Evolutionary conservation across 1,140 invertebrate genomes (phyloP).

Genomic region (Mamestra configurata): DNA sequence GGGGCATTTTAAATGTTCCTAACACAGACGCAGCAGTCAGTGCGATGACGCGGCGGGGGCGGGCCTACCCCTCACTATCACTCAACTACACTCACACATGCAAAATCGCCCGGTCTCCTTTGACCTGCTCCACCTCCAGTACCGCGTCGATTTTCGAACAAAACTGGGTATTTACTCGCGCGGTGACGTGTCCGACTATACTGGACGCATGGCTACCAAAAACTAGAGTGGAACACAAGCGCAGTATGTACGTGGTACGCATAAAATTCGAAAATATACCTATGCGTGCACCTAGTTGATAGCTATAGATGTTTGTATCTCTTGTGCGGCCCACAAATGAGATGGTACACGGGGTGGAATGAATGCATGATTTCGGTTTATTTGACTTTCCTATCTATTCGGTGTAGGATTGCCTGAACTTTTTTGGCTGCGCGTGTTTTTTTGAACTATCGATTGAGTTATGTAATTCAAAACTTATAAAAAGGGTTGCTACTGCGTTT

Average conservation of each 20-base stretch:
- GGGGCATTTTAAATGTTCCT: constrained; percentile 87
- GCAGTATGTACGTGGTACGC: constrained; percentile 76
- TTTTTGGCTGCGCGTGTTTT: not conserved
- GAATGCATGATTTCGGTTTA: constrained; percentile 79
- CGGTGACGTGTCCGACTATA: constrained; percentile 68
- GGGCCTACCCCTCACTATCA: constrained; percentile 77
- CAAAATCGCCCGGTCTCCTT: constrained; percentile 53
- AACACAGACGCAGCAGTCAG: constrained; percentile 85
- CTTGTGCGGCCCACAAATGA: constrained; percentile 82
- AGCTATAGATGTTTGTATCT: constrained; percentile 74
- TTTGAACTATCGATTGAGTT: not conserved
- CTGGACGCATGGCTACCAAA: constrained; percentile 63
- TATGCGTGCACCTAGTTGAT: not conserved
- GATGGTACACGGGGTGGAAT: constrained; percentile 79
- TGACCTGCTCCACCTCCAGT: constrained; percentile 57
- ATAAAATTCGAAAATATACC: constrained; percentile 85
- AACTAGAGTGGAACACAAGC: constrained; percentile 72
- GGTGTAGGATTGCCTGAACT: not conserved
- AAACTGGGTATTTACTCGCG: constrained; percentile 51
- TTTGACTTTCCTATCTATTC: constrained; percentile 73
- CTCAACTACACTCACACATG: constrained; percentile 79
- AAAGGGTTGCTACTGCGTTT: no score
- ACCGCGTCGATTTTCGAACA: constrained; percentile 29
- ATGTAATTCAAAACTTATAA: no score
- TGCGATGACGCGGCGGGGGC: constrained; percentile 81